Base-by-base conservation (phyloP, 2,888 invertebrate species). In the Chymomyza fuscimana region DNA sequence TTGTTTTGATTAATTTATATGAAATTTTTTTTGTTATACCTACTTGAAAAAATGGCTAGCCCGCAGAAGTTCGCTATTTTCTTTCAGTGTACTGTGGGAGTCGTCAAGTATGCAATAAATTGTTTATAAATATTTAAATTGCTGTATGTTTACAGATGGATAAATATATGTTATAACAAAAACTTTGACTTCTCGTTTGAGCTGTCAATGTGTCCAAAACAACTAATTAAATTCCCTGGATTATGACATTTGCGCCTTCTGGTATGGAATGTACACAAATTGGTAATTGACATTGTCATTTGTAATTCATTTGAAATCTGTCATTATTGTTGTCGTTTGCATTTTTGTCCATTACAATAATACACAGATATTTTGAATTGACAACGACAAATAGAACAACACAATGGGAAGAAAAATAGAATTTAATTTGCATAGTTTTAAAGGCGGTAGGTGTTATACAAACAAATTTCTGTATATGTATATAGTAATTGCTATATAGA, bases 261-360 rank as follows among this genome's bases (percentile, higher is more conserved):
- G 54, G 22, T 54, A 3, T 54, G 54, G 0, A 54, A 46, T 46
- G 12, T 12, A 5, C 16, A 54, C 6, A 54, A 54, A 54, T 54
- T 16, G 74, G 78, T 69, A 78, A 82, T 81, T 78, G 78, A 66
- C 70, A 70, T 71, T 82, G 72, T 64, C 78, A 73, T 80, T 82
- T 46, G 40, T 46, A 3, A 12, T 12, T 78, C 63, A 66, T 78
- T 82, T 80, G 78, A 81, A 69, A 72, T 74, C 71, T 80, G 81
- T 76, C 83, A 82, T 65, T 74, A 46, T 72, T 72, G 74, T 65
- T 73, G 72, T 80, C 40, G 67, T 72, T 73, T 66, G 69, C 71
- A 72, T 72, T 76, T 74, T 59, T 70, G 69, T 50, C 50, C 61
- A 65, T 19, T 52, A 40, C 65, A 67, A 70, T 67, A 62, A 68